Evolutionary conservation across 2,113 vertebrate species (phyloP).

Genomic region (Albula goreensis): DNA sequence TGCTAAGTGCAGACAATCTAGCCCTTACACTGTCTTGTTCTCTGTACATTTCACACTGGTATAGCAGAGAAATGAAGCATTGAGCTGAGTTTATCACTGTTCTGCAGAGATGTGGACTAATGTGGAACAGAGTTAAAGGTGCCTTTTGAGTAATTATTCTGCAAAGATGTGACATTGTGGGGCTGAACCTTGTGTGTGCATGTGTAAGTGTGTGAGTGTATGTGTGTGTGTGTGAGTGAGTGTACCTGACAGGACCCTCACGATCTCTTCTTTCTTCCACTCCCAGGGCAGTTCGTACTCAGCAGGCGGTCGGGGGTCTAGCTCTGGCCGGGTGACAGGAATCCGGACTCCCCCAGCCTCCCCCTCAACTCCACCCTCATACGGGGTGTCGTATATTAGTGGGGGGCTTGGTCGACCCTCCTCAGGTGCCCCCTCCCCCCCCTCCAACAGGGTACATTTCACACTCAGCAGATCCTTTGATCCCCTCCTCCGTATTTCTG

Average conservation of each 20-base stretch:
- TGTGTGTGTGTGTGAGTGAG: background rate
- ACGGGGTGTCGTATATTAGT: conserved; percentile 74
- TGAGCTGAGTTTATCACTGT: background rate
- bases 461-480: conserved; percentile 88
- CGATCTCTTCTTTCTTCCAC: conserved; percentile 78
- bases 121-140: too few species aligned
- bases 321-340: conserved; percentile 71
- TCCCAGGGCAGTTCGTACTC: conserved; percentile 77
- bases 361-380: conserved; percentile 67
- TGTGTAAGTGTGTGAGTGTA: background rate
- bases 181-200: background rate
- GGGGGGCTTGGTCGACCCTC: conserved; percentile 55
- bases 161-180: too few species aligned
- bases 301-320: conserved; percentile 66
- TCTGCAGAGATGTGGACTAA: background rate
- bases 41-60: background rate
- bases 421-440: conserved; percentile 53
- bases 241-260: conserved; percentile 72
- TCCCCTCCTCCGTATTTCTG: conserved; percentile 87
- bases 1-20: background rate
- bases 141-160: too few species aligned
- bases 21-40: background rate
- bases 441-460: conserved; percentile 82
- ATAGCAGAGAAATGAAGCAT: background rate
- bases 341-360: conserved; percentile 65